Base-by-base conservation (phyloP, 2,888 invertebrate species). In the Melitaea athalia region DNA sequence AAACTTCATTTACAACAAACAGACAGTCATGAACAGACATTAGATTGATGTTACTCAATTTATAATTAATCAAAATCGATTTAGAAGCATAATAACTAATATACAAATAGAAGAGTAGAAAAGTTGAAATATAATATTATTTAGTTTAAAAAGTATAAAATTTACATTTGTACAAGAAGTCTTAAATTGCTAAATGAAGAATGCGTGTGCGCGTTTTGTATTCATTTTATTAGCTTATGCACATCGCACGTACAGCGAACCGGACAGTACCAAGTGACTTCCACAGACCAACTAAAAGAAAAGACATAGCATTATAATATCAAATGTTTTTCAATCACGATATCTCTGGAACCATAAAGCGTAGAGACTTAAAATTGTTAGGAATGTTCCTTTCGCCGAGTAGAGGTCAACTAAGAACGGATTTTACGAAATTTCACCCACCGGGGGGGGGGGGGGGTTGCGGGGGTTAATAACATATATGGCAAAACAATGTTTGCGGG, bases 251-350 rank as follows among this genome's bases (percentile, higher is more conserved):
- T 71, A 78, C 80, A 78, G 79, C 79, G 76, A 85, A 86, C 86
- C 84, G 85, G 85, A 83, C 81, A 80, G 79, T 75, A 79, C 78
- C 79, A 79, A 82, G 82, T 85, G 85, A 87, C 86, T 75, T 64
- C 81, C 84, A 85, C 73, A 87, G 87, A 87, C 69, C 76, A 81
- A 83, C 31, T 71, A 81, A 79, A 59, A 62, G 43, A 8, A 33
- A 33, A 17, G 53, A 64, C 33, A 52, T 57, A n/a, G 12, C 50
- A 45, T 42, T 57, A 11, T 42, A 42, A 55, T 53, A 53, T 49
- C 3, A 49, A 49, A 5, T 17, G 17, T 7, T 47, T 47, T 50
- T 17, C 10, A 10, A 50, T 8, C 0, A 10, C 10, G 10, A 17
- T 8, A 6, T 50, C 7, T 4, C 6, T n/a, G n/a, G n/a, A n/a